These are phyloP conservation scores for Sebastes schlegelii DNA, from an alignment of 2,113 vertebrate species.

Conservation along the genomic window DNA sequence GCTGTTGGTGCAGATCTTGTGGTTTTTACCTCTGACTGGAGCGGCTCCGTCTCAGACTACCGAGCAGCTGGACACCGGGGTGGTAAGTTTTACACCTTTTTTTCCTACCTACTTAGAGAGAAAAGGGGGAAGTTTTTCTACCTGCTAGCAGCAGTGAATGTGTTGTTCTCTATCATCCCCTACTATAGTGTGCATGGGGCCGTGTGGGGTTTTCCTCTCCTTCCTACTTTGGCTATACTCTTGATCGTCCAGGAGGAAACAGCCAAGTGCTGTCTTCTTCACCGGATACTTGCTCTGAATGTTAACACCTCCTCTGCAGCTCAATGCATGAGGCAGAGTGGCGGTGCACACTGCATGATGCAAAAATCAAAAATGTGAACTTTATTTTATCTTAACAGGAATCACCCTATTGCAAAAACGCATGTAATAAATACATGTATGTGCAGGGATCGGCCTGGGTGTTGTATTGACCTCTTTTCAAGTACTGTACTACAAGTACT, in stretches of 20 bases:
- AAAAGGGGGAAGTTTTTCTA: conserved; percentile 6
- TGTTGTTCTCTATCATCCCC: too few species aligned
- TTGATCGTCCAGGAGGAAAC: conserved; percentile 23
- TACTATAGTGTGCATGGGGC: neutral
- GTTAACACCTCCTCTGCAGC: conserved; percentile 69
- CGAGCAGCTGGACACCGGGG: conserved; percentile 89
- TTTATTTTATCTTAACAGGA: neutral
- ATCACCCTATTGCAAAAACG: neutral
- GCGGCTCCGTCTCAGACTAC: conserved; percentile 82
- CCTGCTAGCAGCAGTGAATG: neutral
- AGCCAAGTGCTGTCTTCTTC: conserved; percentile 42
- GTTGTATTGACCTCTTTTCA: conserved; percentile 1
- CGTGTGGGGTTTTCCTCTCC: neutral
- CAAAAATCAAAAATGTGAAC: neutral
- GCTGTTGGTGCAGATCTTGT: conserved; percentile 72
- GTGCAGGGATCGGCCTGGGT: conserved; percentile 1
- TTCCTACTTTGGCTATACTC: conserved; percentile 17
- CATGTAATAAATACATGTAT: neutral
- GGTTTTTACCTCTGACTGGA: conserved; percentile 70
- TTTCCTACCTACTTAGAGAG: neutral
- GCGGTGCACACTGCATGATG: neutral
- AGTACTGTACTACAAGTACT: neutral
- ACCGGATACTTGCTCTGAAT: conserved; percentile 70
- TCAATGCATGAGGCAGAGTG: conserved; percentile 7
- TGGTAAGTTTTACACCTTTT: conserved; percentile 86